phyloP scores from a whole-genome alignment of 2,113 vertebrate species.

The Periophthalmodon schlosseri region DNA sequence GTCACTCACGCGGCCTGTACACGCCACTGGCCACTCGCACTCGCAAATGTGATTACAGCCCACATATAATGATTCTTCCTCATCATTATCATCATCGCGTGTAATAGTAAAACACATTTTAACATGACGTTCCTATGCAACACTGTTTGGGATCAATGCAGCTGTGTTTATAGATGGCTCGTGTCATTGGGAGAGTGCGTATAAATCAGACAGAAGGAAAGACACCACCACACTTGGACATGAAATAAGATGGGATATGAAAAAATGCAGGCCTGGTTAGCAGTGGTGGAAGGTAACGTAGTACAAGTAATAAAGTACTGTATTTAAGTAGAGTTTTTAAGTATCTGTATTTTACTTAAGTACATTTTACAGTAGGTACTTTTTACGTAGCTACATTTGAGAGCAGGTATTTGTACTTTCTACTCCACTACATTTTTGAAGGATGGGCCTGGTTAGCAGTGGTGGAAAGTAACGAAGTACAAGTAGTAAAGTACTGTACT shows the following conservation, averaged over 20 bases:
- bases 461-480: too few species aligned
- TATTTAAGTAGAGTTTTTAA: too few species aligned
- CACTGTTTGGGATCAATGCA: background rate
- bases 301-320: too few species aligned
- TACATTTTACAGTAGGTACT: too few species aligned
- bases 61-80: constrained; percentile 17
- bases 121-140: background rate
- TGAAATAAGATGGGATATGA: background rate
- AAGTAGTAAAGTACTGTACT: too few species aligned
- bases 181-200: background rate
- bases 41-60: constrained; percentile 21
- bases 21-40: constrained; percentile 12
- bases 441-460: too few species aligned
- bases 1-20: constrained; percentile 31
- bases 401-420: too few species aligned
- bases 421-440: too few species aligned
- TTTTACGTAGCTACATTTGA: too few species aligned
- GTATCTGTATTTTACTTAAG: too few species aligned
- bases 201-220: background rate
- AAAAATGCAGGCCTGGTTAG: background rate
- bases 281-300: too few species aligned
- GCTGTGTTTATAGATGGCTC: background rate
- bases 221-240: background rate
- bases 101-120: constrained; percentile 9
- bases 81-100: constrained; percentile 7